Conservation (phyloP, 1,140 invertebrate genomes). For the Matsumurasca onukii region DNA sequence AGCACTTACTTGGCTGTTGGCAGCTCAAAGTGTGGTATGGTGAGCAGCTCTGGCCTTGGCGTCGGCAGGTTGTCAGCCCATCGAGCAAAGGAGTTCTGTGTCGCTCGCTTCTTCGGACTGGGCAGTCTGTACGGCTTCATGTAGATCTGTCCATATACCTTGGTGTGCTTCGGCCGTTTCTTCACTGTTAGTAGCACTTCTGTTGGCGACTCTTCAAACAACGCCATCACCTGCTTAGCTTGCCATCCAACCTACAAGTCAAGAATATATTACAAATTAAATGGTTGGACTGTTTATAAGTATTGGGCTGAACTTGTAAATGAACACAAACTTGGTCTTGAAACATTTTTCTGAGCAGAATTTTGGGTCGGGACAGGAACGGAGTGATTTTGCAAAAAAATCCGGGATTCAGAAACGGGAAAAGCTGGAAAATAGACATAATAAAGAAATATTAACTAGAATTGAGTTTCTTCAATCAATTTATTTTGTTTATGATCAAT, state of each 20-base stretch:
- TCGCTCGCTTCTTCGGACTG: slow-evolving; percentile 69
- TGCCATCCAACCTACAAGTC: slow-evolving; percentile 72
- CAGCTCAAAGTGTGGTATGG: slow-evolving; percentile 63
- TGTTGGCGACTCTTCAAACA: slow-evolving; percentile 74
- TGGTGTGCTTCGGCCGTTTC: slow-evolving; percentile 79
- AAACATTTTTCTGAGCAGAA: no score
- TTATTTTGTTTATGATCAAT: no score
- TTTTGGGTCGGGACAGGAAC: no score
- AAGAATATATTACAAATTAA: no score
- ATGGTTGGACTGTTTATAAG: no score
- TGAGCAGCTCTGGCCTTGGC: slow-evolving; percentile 61
- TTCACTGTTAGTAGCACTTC: slow-evolving; percentile 82
- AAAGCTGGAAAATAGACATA: no score
- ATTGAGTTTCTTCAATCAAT: no score
- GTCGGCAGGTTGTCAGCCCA: slow-evolving; percentile 68
- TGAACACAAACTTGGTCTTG: no score
- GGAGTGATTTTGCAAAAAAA: no score
- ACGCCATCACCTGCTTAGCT: slow-evolving; percentile 72
- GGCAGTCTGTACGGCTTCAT: slow-evolving; percentile 76
- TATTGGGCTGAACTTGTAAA: no score
- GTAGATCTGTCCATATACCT: slow-evolving; percentile 80
- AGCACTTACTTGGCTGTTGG: slow-evolving; percentile 56
- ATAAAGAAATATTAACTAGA: no score
- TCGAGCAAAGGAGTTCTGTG: slow-evolving; percentile 55
- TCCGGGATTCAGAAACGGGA: no score